A percentile compares a stretch with the other conserved stretches of the same genome.
phyloP scores from a whole-genome alignment of 2,888 invertebrate genomes.

The Caenorhabditis sp. region DNA sequence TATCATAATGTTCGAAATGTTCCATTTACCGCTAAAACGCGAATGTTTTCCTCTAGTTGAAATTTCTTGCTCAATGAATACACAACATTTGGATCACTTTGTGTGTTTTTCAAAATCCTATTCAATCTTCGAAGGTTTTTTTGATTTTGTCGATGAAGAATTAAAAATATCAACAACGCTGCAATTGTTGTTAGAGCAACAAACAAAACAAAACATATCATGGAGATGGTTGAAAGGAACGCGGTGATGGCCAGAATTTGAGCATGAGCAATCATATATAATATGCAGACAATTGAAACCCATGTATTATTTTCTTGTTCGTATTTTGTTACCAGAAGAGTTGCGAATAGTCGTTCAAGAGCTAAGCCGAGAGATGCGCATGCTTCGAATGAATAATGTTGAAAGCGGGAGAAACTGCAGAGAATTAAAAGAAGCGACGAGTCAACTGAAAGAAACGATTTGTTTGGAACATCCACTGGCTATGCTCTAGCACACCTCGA shows the following conservation, averaged over 20 bases:
- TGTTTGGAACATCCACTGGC: no score
- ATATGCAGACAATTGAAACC: neutral
- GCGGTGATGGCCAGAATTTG: neutral
- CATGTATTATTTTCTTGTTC: neutral
- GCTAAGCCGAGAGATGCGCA: slow-evolving; percentile 15
- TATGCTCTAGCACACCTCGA: no score
- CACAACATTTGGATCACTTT: neutral
- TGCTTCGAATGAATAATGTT: slow-evolving; percentile 23
- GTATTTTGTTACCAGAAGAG: neutral
- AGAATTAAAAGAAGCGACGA: slow-evolving; percentile 15
- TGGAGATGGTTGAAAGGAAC: neutral
- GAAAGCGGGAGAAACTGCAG: slow-evolving; percentile 15
- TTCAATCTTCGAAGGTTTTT: neutral
- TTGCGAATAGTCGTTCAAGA: slow-evolving; percentile 14
- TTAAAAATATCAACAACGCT: no score
- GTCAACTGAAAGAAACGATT: no score
- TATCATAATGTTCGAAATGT: no score
- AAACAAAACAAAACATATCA: neutral
- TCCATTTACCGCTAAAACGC: slow-evolving; percentile 10
- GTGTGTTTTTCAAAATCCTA: neutral
- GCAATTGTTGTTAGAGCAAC: neutral
- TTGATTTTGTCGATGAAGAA: neutral
- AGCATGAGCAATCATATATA: neutral
- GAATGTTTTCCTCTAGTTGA: slow-evolving; percentile 36
- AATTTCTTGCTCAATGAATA: slow-evolving; percentile 32